phyloP scores from a whole-genome alignment of 2,888 invertebrate genomes.

The Pachydiplax longipennis region DNA sequence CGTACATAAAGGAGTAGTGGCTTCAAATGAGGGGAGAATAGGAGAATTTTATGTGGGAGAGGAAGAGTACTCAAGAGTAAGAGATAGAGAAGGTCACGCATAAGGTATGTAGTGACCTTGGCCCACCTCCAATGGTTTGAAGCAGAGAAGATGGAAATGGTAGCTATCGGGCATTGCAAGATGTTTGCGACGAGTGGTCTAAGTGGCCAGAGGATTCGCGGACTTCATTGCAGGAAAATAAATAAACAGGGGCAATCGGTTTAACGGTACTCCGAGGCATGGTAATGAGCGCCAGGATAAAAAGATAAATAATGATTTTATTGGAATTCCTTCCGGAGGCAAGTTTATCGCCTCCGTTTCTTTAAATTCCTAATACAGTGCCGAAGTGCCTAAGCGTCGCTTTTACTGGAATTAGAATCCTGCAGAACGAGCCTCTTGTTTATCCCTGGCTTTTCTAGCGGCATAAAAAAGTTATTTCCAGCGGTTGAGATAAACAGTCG shows the following conservation, averaged over 20 bases:
- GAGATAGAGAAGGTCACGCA: not conserved
- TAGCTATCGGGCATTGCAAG: not conserved
- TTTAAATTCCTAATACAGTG: not conserved
- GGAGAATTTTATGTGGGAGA: not conserved
- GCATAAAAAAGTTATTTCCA: not conserved
- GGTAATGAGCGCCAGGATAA: not conserved
- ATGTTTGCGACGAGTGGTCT: not conserved
- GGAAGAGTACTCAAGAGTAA: not conserved
- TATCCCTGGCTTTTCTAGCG: not conserved
- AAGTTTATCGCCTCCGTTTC: not conserved
- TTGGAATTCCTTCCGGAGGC: constrained; percentile 5
- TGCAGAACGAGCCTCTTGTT: not conserved
- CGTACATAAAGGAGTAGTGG: not conserved
- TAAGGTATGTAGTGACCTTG: constrained; percentile 30
- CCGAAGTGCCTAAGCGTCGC: not conserved
- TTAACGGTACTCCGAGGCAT: not conserved
- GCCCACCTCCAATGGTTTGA: constrained; percentile 17
- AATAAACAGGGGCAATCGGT: not conserved
- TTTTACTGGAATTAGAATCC: not conserved
- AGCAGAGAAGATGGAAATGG: not conserved
- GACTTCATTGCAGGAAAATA: not conserved
- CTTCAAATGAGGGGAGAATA: not conserved
- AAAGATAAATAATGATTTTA: constrained; percentile 30
- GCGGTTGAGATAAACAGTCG: not conserved
- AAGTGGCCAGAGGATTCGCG: not conserved